phyloP scores from a whole-genome alignment of 2,888 invertebrate species.

The Seira ritae region DNA sequence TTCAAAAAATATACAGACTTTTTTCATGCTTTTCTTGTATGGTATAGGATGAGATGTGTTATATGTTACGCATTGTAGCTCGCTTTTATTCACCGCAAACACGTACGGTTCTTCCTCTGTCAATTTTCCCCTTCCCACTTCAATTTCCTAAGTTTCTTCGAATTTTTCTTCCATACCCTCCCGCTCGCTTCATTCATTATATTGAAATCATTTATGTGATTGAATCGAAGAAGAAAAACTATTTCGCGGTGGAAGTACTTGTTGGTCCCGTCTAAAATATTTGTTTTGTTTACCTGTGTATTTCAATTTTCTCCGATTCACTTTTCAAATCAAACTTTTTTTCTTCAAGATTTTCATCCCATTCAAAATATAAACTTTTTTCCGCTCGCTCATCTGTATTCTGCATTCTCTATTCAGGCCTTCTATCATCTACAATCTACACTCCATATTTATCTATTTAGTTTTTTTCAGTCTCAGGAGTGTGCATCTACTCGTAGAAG shows the following conservation, averaged over 20 bases:
- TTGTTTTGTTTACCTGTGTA: conserved; percentile 58
- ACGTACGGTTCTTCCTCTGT: conserved; percentile 3
- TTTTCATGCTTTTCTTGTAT: conserved; percentile 25
- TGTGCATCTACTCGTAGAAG: too few relatives aligned
- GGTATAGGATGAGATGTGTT: too few relatives aligned
- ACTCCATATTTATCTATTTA: too few relatives aligned
- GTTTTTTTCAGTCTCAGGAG: too few relatives aligned
- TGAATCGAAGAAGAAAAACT: too few relatives aligned
- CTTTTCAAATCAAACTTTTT: conserved; percentile 42
- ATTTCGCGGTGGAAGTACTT: conserved; percentile 40
- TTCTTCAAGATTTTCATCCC: conserved; percentile 20
- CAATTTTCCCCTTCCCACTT: conserved; percentile 15
- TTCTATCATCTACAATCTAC: too few relatives aligned
- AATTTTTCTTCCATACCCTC: conserved; percentile 21
- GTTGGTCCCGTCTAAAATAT: conserved; percentile 29
- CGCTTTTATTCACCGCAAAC: background rate
- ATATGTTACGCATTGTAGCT: too few relatives aligned
- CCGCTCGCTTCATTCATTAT: conserved; percentile 29
- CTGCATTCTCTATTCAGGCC: conserved; percentile 38
- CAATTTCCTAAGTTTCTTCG: background rate
- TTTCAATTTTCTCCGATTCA: conserved; percentile 53
- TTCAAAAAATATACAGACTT: too few relatives aligned
- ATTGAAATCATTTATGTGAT: conserved; percentile 45
- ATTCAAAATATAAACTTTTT: conserved; percentile 48
- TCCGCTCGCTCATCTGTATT: conserved; percentile 42